A percentile compares a stretch with the other conserved stretches of the same genome.
Conservation (phyloP, 1,140 invertebrate genomes). For the Tetramorium simillimum region DNA sequence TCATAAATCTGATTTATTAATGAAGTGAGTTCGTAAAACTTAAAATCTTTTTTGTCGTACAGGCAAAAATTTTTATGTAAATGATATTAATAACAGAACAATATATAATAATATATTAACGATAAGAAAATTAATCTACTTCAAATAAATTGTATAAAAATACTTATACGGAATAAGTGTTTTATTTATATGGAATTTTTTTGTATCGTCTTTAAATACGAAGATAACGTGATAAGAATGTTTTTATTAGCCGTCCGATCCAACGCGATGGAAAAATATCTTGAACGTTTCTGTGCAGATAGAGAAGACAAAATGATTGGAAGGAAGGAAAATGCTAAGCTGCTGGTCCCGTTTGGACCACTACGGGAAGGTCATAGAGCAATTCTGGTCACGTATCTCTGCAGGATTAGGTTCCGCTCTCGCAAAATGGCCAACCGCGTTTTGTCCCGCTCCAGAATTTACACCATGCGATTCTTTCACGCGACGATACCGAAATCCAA, state of each 20-base stretch:
- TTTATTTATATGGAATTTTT: background rate
- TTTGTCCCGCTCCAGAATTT: slow-evolving; percentile 66
- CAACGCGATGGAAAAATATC: slow-evolving; percentile 28
- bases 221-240: slow-evolving; percentile 27
- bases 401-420: slow-evolving; percentile 81
- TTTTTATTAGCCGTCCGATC: slow-evolving; percentile 26
- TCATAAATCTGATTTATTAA: too few species aligned
- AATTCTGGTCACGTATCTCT: slow-evolving; percentile 80
- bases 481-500: slow-evolving; percentile 64
- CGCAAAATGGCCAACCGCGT: slow-evolving; percentile 73
- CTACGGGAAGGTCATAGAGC: slow-evolving; percentile 43
- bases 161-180: background rate
- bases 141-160: slow-evolving; percentile 1
- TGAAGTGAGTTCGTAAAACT: background rate
- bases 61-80: background rate
- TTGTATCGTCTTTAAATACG: background rate
- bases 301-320: slow-evolving; percentile 59
- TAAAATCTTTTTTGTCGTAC: background rate
- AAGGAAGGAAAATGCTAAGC: slow-evolving; percentile 68
- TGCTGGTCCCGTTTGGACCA: slow-evolving; percentile 55
- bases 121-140: background rate
- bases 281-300: slow-evolving; percentile 20
- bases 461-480: slow-evolving; percentile 69
- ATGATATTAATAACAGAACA: background rate
- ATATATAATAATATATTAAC: background rate